Evolutionary conservation across 2,888 invertebrate species (phyloP).

Genomic region (Stenurella melanura): DNA sequence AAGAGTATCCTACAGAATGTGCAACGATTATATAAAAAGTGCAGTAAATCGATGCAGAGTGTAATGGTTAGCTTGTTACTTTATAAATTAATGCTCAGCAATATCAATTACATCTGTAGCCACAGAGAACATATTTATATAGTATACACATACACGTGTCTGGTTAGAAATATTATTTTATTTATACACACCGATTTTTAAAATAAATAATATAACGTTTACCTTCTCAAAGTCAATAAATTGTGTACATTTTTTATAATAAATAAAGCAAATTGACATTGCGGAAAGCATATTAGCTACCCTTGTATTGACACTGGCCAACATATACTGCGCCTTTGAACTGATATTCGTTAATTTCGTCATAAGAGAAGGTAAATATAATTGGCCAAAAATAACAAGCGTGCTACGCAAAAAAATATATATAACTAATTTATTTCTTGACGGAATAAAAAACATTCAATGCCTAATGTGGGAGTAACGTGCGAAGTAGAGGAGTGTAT

Average conservation of each 20-base stretch:
- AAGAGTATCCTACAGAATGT: no score
- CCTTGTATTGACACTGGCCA: neutral
- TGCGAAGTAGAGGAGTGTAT: neutral
- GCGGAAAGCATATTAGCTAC: neutral
- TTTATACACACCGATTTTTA: neutral
- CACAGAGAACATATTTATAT: no score
- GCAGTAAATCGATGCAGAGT: no score
- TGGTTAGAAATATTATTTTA: no score
- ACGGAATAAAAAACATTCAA: neutral
- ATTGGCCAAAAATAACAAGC: neutral
- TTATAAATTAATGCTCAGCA: no score
- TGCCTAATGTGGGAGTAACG: neutral
- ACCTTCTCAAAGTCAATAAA: neutral
- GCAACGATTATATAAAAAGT: no score
- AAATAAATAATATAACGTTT: neutral
- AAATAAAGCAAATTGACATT: neutral
- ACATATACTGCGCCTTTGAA: neutral
- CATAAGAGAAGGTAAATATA: neutral
- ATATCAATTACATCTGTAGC: no score
- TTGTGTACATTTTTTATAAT: neutral
- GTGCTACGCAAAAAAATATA: neutral
- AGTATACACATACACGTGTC: no score
- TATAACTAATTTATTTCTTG: neutral
- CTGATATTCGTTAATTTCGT: neutral
- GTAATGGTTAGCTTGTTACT: no score